Percentiles rank a stretch among this genome's conserved stretches.
phyloP scores from a whole-genome alignment of 1,140 invertebrate species.

The Zaprionus gabonicus region DNA sequence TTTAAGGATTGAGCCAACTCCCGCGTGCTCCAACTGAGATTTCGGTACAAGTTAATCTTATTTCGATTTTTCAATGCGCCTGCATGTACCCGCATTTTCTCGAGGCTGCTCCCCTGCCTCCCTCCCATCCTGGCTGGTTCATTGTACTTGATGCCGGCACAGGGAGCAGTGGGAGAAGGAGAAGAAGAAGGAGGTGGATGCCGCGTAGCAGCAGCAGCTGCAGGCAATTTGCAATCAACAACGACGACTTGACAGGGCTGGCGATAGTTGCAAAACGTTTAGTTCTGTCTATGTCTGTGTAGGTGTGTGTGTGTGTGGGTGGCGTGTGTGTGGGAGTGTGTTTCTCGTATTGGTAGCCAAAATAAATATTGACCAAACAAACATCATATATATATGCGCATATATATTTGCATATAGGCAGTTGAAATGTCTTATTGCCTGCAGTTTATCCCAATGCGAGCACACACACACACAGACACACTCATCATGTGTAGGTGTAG shows the following conservation, averaged over 20 bases:
- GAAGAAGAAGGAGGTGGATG: background rate
- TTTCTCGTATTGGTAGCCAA: slow-evolving; percentile 33
- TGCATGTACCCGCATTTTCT: slow-evolving; percentile 29
- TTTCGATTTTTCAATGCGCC: slow-evolving; percentile 62
- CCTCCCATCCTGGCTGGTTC: slow-evolving; percentile 15
- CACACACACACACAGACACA: slow-evolving; percentile 15
- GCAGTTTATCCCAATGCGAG: slow-evolving; percentile 63
- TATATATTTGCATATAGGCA: slow-evolving; percentile 30
- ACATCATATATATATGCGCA: slow-evolving; percentile 33
- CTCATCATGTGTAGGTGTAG: background rate
- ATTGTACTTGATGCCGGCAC: slow-evolving; percentile 22
- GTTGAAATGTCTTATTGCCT: slow-evolving; percentile 47
- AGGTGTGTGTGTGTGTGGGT: background rate
- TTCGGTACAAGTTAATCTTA: slow-evolving; percentile 50
- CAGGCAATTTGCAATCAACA: slow-evolving; percentile 51
- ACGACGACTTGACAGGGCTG: slow-evolving; percentile 37
- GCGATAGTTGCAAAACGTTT: slow-evolving; percentile 6
- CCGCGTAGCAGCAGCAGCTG: slow-evolving; percentile 16
- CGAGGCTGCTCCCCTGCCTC: background rate
- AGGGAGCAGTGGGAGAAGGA: background rate
- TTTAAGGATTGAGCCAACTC: slow-evolving; percentile 19
- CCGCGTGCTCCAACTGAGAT: slow-evolving; percentile 23
- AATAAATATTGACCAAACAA: slow-evolving; percentile 80
- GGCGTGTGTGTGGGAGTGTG: slow-evolving; percentile 19
- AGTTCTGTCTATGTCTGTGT: background rate